Evolutionary conservation across 2,888 invertebrate genomes (phyloP), one percentile per base, ranked within the genome.

Genomic region (Parthenolecanium corni): DNA sequence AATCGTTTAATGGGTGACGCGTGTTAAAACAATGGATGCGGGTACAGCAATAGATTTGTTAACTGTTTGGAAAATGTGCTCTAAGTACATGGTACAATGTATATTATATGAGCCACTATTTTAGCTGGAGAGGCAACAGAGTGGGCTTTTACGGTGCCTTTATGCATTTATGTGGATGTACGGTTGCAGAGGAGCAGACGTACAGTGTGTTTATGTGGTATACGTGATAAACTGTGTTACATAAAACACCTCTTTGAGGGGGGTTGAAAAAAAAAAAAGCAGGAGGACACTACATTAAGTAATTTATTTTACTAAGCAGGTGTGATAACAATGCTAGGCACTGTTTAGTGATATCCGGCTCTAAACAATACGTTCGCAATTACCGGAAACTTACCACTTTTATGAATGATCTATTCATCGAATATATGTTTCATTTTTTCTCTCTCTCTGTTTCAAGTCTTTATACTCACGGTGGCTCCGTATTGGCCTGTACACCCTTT

Each of bases 11-110:
- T 31, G 42, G 6, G 23, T 42, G 54, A 42, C 54, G 54, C 42
- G 53, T 53, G 54, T 38, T 31, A 23, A 54, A 54, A 54, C 40
- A 54, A 54, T 54, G 40, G 54, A 54, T 54, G 54, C 54, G 54
- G 54, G 54, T 42, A 23, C 36, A 11, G 38, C 42, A 54, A 54
- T 54, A 54, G 42, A 54, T 54, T 54, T 54, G 54, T 54, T 42
- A 42, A 54, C 54, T 40, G 54, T 54, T 54, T 23, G 5, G 23
- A 38, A 40, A 54, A 38, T 42, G 42, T 42, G 38, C 52, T 38
- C 36, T 31, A 31, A 31, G 40, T 38, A 38, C 11, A 44, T 18
- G 16, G 44, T 20, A 53, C 6, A 44, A 44, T 44, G 44, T 20
- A 53, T 4, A 44, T 9, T 44, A n/a, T 44, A 44, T 44, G 31